phyloP scores from a whole-genome alignment of 23 tunicate genomes.

The Clavelina lepadiformis region DNA sequence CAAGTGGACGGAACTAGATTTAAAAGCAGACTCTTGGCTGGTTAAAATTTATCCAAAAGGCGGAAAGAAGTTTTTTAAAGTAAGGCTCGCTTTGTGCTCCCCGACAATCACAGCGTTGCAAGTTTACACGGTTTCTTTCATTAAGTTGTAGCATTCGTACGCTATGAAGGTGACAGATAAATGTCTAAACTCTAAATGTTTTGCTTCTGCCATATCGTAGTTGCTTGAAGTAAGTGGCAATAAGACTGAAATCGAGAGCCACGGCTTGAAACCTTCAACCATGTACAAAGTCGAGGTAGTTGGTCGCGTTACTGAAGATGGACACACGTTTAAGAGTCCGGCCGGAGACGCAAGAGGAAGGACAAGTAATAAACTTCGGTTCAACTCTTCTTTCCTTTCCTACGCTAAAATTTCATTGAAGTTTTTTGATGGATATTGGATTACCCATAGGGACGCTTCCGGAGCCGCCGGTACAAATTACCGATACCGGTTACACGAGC shows the following conservation, averaged over 20 bases:
- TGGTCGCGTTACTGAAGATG: constrained; percentile 27
- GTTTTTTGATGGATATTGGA: too few relatives aligned
- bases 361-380: constrained; percentile 51
- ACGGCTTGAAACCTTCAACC: constrained; percentile 35
- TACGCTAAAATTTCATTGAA: too few relatives aligned
- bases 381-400: too few relatives aligned
- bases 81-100: background rate
- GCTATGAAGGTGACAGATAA: too few relatives aligned
- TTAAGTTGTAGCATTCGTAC: too few relatives aligned
- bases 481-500: too few relatives aligned
- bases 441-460: too few relatives aligned
- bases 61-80: constrained; percentile 13
- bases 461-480: too few relatives aligned
- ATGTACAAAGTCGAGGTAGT: constrained; percentile 42
- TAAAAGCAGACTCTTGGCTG: constrained; percentile 21
- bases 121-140: too few relatives aligned
- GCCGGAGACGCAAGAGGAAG: constrained; percentile 23
- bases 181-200: too few relatives aligned
- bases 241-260: background rate
- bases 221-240: constrained; percentile 20
- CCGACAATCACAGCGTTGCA: too few relatives aligned
- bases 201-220: too few relatives aligned
- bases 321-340: constrained; percentile 22
- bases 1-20: constrained; percentile 21
- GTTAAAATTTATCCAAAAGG: constrained; percentile 31